Conservation (phyloP, 2,113 vertebrate genomes). For the Sterna hirundo region DNA sequence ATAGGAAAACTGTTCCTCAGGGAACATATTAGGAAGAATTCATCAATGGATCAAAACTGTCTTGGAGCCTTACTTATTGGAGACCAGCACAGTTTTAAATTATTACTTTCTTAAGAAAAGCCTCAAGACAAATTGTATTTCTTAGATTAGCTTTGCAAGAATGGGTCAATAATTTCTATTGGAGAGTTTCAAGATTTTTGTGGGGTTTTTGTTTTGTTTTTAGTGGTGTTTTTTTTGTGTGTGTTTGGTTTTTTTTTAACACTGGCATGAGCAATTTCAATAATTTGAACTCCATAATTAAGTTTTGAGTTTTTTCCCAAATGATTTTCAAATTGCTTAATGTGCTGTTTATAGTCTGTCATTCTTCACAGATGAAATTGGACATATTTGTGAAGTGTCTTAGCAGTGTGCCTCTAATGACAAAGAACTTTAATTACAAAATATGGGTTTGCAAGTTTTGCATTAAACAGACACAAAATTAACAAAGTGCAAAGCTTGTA, state of each 20-base stretch:
- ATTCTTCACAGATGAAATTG: slow-evolving; percentile 45
- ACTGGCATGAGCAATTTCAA: background rate
- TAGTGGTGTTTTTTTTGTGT: background rate
- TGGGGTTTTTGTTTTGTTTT: background rate
- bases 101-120: slow-evolving; percentile 58
- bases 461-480: slow-evolving; percentile 44
- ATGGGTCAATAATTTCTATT: slow-evolving; percentile 46
- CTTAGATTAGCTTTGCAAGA: slow-evolving; percentile 40
- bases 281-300: slow-evolving; percentile 58
- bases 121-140: slow-evolving; percentile 66
- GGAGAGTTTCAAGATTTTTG: background rate
- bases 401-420: background rate
- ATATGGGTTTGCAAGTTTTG: slow-evolving; percentile 9
- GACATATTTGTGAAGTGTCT: slow-evolving; percentile 37
- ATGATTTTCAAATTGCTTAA: slow-evolving; percentile 47
- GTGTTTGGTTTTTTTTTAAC: background rate
- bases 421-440: slow-evolving; percentile 49
- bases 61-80: slow-evolving; percentile 57
- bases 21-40: slow-evolving; percentile 68
- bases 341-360: slow-evolving; percentile 34
- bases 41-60: slow-evolving; percentile 75
- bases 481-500: slow-evolving; percentile 7
- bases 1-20: slow-evolving; percentile 74
- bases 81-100: slow-evolving; percentile 51
- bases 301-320: slow-evolving; percentile 45